Base-by-base conservation (phyloP, 1,140 invertebrate species). In the Ceratina calcarata region DNA sequence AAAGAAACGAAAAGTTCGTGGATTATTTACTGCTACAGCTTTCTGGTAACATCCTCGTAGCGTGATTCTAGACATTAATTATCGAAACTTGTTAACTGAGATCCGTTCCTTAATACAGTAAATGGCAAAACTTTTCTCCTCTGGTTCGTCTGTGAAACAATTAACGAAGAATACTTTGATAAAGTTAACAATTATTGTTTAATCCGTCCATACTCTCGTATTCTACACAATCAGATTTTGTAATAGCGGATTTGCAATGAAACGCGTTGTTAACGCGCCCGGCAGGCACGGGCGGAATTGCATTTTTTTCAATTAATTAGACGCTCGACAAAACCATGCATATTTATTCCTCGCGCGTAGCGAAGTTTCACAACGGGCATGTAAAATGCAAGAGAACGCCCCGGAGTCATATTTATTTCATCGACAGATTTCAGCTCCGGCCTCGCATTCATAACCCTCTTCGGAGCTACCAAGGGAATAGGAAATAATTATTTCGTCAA, bases 41-140 rank as follows among this genome's bases (percentile, higher is more conserved):
- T 45, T 2, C 2, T 22, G n/a, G 20, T 10, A 70, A 68, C 58
- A 37, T 6, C 67, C 61, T 32, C 58, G 16, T 24, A 10, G 1
- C 62, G 13, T 71, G 20, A 32, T 27, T 87, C 85, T 80, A 57
- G 66, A 20, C 80, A 81, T 86, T 87, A 87, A 84, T 89, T 80
- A 83, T 10, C 12, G 60, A 87, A 89, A 90, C 76, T 87, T 86
- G 20, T 53, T 67, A 83, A 85, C 32, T 69, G 62, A 64, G 27
- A 49, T 58, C 16, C 69, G 60, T 77, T 61, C 65, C 45, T 57
- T 15, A 45, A 49, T 20, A 27, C 73, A 22, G 15, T 49, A 4
- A 76, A 76, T 67, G 62, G 32, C 27, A 8, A 67, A 75, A 75
- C 62, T 67, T 75, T 67, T 24, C 27, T 13, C 3, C 32, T 22